Evolutionary conservation across 2,797 vertebrate species (phyloP).

Genomic region (Astyanax mexicanus): DNA sequence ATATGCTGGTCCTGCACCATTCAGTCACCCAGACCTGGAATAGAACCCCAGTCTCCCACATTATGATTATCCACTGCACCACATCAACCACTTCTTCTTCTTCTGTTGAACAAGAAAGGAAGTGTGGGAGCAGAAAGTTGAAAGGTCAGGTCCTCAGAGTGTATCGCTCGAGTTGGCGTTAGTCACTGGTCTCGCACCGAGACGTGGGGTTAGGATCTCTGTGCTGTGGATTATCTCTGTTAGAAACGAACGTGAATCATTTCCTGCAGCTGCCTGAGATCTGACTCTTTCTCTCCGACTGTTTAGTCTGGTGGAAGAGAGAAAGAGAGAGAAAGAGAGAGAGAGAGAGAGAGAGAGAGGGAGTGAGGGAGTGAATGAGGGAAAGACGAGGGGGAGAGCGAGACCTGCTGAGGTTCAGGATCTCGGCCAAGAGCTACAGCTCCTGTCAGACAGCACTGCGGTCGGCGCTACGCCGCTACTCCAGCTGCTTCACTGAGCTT

Average conservation of each 20-base stretch:
- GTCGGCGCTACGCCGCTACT: not conserved
- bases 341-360: constrained; percentile 59
- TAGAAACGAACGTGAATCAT: constrained; percentile 66
- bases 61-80: not conserved
- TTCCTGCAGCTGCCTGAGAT: constrained; percentile 72
- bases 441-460: not conserved
- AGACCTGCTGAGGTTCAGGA: constrained; percentile 58
- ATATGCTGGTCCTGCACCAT: too few species aligned
- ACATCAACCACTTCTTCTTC: not conserved
- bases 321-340: constrained; percentile 48
- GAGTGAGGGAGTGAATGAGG: constrained; percentile 50
- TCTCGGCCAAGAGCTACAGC: constrained; percentile 23
- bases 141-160: not conserved
- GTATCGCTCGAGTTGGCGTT: not conserved
- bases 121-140: not conserved
- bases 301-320: constrained; percentile 75
- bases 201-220: constrained; percentile 61
- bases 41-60: too few species aligned
- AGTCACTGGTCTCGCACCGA: constrained; percentile 22
- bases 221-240: constrained; percentile 64
- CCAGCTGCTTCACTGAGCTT: constrained; percentile 1
- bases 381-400: constrained; percentile 51
- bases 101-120: constrained; percentile 1
- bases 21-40: too few species aligned
- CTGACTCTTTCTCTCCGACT: constrained; percentile 60